Percentiles rank a stretch among this genome's conserved stretches.
phyloP scores from a whole-genome alignment of 2,888 invertebrate species.

The Dioctria rufipes region DNA sequence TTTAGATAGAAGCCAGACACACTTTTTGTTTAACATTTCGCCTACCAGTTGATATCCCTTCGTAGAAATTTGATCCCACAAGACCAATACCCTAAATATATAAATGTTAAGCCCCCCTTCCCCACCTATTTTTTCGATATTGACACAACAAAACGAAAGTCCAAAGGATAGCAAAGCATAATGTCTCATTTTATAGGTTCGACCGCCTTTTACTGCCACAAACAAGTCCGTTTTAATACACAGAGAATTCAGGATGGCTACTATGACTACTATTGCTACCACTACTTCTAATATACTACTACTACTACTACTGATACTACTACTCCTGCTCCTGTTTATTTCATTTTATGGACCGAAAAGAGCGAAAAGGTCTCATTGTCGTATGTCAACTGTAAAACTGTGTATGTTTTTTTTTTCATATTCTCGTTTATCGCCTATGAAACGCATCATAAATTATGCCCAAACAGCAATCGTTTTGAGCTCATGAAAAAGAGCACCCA shows the following conservation, averaged over 20 bases:
- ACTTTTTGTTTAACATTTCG: slow-evolving; percentile 32
- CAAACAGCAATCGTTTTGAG: slow-evolving; percentile 9
- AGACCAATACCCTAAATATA: background rate
- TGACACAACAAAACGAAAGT: slow-evolving; percentile 1
- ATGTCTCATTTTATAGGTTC: slow-evolving; percentile 31
- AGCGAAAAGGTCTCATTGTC: slow-evolving; percentile 49
- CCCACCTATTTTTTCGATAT: background rate
- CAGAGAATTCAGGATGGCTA: background rate
- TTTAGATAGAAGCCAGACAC: too few relatives aligned
- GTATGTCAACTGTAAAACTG: slow-evolving; percentile 57
- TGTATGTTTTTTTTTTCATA: slow-evolving; percentile 49
- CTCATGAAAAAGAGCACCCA: background rate
- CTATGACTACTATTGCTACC: too few relatives aligned
- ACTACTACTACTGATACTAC: too few relatives aligned
- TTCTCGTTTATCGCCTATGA: slow-evolving; percentile 56
- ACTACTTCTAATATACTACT: too few relatives aligned
- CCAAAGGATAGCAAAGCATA: background rate
- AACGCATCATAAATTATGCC: slow-evolving; percentile 56
- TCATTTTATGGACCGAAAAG: slow-evolving; percentile 40
- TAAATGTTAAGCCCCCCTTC: slow-evolving; percentile 16
- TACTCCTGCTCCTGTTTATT: background rate
- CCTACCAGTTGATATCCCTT: slow-evolving; percentile 26
- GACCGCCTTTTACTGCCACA: slow-evolving; percentile 10
- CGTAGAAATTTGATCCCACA: slow-evolving; percentile 22
- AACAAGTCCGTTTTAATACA: slow-evolving; percentile 17